Conservation (phyloP, 2,888 invertebrate genomes). For the Hypomecis punctinalis region DNA sequence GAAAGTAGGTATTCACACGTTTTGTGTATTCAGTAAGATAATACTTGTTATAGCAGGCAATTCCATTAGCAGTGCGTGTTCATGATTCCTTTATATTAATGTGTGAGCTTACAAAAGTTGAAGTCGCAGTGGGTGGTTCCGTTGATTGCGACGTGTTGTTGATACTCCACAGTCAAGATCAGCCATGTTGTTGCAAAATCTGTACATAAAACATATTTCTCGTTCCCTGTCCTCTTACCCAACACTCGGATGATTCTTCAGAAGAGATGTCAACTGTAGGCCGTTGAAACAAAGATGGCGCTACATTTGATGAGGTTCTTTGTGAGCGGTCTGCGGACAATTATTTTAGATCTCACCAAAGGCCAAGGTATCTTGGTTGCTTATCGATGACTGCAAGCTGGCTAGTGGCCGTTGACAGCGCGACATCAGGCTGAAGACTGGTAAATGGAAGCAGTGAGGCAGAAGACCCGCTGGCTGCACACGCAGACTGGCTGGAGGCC, state of each 20-base stretch:
- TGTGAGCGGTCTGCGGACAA: not conserved
- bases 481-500: not conserved
- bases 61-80: not conserved
- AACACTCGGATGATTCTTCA: not conserved
- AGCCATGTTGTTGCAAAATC: not conserved
- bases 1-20: not conserved
- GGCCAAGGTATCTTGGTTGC: not conserved
- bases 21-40: not conserved
- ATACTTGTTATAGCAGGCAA: not conserved
- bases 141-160: not conserved
- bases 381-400: not conserved
- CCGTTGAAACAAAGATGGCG: not conserved
- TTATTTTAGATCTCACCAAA: not conserved
- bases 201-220: slow-evolving; percentile 24
- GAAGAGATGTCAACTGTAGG: not conserved
- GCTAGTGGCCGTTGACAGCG: not conserved
- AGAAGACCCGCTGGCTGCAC: not conserved
- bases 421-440: not conserved
- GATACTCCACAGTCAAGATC: not conserved
- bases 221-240: slow-evolving; percentile 3
- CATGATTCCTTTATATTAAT: not conserved
- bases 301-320: not conserved
- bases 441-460: not conserved
- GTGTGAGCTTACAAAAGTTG: not conserved
- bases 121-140: not conserved